Evolutionary conservation across 1,140 invertebrate species (phyloP).

Genomic region (Sipha flava): DNA sequence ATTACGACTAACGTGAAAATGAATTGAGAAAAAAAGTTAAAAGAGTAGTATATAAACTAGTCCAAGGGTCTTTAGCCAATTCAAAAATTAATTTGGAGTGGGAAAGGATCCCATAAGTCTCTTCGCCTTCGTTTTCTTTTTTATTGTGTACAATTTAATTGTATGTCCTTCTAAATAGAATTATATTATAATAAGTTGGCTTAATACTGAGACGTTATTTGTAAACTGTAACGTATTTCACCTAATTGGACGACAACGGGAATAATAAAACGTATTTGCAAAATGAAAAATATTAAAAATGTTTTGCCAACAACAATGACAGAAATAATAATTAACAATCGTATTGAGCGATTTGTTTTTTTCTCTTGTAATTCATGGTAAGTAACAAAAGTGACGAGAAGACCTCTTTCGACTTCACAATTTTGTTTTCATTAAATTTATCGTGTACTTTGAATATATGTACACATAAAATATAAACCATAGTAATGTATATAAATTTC

Average conservation of each 20-base stretch:
- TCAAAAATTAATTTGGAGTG: not conserved
- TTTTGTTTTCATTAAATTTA: no score
- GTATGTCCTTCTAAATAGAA: not conserved
- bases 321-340: not conserved
- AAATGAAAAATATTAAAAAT: not conserved
- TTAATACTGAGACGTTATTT: not conserved
- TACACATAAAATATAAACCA: no score
- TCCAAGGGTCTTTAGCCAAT: not conserved
- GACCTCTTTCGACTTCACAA: no score
- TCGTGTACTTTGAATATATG: no score
- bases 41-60: not conserved
- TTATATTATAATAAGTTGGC: not conserved
- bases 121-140: not conserved
- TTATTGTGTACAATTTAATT: not conserved
- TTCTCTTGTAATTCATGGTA: no score
- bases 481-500: no score
- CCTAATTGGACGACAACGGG: not conserved
- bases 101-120: not conserved
- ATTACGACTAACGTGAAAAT: no score
- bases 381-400: no score
- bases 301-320: not conserved
- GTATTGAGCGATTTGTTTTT: no score
- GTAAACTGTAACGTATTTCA: not conserved
- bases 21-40: no score
- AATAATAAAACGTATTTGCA: not conserved